Evolutionary conservation across 2,113 vertebrate species (phyloP).

Genomic region (Clarias gariepinus): DNA sequence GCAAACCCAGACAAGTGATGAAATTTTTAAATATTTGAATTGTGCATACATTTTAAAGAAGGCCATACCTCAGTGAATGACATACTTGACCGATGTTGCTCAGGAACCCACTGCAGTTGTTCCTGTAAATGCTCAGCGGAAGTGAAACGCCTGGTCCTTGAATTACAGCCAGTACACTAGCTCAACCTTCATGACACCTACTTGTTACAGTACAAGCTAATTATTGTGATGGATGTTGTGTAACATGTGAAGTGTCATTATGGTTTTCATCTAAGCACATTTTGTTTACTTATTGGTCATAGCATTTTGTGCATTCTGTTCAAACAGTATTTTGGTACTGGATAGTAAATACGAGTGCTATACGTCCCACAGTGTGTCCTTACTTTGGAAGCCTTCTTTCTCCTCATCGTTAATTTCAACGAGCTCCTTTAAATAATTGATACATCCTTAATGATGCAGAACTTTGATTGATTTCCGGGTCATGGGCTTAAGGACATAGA

Average conservation of each 20-base stretch:
- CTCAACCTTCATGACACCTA: neutral
- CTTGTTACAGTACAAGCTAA: neutral
- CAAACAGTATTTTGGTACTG: neutral
- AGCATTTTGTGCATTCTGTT: neutral
- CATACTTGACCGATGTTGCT: too few species aligned
- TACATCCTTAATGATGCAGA: neutral
- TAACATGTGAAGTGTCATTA: neutral
- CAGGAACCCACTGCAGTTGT: too few species aligned
- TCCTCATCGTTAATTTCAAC: neutral
- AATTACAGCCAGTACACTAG: neutral
- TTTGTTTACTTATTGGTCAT: neutral
- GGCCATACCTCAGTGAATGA: too few species aligned
- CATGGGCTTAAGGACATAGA: neutral
- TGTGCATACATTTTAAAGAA: too few species aligned
- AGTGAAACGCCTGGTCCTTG: too few species aligned
- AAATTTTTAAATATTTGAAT: too few species aligned
- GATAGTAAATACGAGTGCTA: neutral
- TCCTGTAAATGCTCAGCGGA: too few species aligned
- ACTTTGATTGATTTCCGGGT: slow-evolving; percentile 12
- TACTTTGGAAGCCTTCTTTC: neutral
- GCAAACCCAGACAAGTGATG: too few species aligned
- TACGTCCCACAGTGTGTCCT: neutral
- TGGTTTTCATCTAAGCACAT: neutral
- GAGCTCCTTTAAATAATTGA: neutral
- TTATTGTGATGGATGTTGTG: neutral